These are phyloP conservation scores for Leptinotarsa peninsularis DNA, from an alignment of 2,888 invertebrate species.

Conservation along the genomic window DNA sequence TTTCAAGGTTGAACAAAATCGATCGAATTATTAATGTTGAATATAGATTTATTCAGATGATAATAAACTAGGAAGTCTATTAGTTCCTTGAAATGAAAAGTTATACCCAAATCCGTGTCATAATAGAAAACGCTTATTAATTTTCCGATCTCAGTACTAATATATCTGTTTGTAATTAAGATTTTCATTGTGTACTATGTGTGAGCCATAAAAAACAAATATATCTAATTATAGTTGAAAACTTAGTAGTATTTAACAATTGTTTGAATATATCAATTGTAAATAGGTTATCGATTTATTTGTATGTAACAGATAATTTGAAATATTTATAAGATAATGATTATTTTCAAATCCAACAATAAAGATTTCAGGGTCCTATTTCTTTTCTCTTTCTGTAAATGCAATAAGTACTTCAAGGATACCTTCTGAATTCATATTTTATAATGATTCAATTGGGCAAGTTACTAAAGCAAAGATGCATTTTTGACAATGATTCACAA, in stretches of 20 bases:
- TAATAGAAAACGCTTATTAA: not conserved
- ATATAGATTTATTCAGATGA: not conserved
- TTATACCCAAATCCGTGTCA: not conserved
- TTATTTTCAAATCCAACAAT: no score
- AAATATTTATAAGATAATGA: no score
- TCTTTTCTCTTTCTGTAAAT: no score
- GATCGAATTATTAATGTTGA: not conserved
- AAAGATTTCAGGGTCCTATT: no score
- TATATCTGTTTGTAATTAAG: not conserved
- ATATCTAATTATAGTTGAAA: slow-evolving; percentile 2
- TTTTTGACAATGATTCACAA: no score
- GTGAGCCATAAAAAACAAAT: slow-evolving; percentile 5
- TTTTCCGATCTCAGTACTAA: slow-evolving; percentile 1
- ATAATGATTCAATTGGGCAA: no score
- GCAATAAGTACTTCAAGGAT: no score
- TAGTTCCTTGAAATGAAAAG: not conserved
- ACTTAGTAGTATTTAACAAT: not conserved
- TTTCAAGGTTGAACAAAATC: not conserved
- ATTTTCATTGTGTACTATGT: not conserved
- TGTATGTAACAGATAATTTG: no score
- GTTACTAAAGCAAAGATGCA: no score
- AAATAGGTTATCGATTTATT: not conserved
- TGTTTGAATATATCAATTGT: not conserved
- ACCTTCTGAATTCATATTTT: no score
- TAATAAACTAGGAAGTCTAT: not conserved